Conservation (phyloP, 1,140 invertebrate genomes). For the Hirudo medicinalis region DNA sequence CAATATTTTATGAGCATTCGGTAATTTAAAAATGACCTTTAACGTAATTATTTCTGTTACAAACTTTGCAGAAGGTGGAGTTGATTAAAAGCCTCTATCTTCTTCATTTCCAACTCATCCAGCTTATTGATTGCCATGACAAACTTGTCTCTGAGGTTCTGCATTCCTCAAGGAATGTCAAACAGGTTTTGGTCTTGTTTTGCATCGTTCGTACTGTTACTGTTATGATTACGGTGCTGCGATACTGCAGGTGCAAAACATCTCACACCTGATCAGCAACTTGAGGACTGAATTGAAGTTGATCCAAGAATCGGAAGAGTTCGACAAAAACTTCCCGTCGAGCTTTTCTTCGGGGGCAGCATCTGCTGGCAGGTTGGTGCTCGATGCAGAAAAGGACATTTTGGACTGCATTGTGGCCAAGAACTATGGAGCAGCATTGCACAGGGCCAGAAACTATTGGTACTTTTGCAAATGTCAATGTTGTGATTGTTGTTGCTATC, state of each 20-base stretch:
- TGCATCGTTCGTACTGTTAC: neutral
- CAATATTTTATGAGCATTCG: neutral
- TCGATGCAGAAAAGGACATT: neutral
- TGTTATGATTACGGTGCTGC: neutral
- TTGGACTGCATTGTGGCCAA: neutral
- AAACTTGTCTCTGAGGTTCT: slow-evolving; percentile 61
- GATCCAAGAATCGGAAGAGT: neutral
- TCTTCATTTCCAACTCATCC: slow-evolving; percentile 77
- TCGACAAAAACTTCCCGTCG: neutral
- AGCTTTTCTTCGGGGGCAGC: neutral
- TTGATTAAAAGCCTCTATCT: slow-evolving; percentile 74
- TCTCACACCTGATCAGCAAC: neutral
- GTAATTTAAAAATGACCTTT: neutral
- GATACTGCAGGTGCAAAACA: neutral
- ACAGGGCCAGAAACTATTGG: slow-evolving; percentile 7
- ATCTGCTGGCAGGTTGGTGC: neutral
- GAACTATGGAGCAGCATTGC: neutral
- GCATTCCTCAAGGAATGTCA: slow-evolving; percentile 42
- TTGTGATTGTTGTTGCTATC: neutral
- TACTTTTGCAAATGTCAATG: neutral
- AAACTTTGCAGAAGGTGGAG: slow-evolving; percentile 45
- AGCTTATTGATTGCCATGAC: slow-evolving; percentile 77
- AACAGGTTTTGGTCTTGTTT: slow-evolving; percentile 24
- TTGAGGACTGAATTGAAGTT: slow-evolving; percentile 4
- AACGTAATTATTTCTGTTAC: neutral